A percentile compares a stretch with the other conserved stretches of the same genome.
These are phyloP conservation scores for Panopea generosa DNA, from an alignment of 2,888 invertebrate species.

Conservation along the genomic window DNA sequence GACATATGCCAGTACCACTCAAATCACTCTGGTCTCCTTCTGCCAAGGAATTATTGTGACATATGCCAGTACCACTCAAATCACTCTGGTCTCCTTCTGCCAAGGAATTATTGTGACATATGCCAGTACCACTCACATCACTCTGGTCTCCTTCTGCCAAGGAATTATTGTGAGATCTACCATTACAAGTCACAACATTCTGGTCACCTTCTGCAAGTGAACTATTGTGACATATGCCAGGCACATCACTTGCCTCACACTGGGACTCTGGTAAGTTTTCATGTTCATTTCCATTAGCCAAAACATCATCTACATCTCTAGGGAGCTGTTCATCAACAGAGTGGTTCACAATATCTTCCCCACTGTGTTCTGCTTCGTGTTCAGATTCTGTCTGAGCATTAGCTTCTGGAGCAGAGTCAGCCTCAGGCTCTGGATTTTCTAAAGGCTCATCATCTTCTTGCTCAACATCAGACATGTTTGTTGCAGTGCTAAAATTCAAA, in stretches of 20 bases:
- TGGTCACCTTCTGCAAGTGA: constrained; percentile 6
- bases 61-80: neutral
- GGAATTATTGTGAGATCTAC: neutral
- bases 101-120: neutral
- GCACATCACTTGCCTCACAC: neutral
- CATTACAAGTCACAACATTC: neutral
- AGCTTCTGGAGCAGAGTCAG: constrained; percentile 29
- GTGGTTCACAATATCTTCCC: neutral
- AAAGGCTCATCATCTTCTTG: constrained; percentile 50
- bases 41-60: neutral
- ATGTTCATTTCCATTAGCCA: neutral
- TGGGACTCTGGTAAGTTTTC: too few species aligned
- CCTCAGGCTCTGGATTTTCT: constrained; percentile 72
- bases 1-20: neutral
- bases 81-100: neutral
- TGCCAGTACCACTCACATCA: neutral
- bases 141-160: constrained; percentile 2
- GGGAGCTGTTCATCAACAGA: constrained; percentile 5
- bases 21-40: neutral
- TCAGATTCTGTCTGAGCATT: constrained; percentile 27
- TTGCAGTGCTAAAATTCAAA: constrained; percentile 7
- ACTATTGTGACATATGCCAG: neutral
- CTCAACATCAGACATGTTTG: constrained; percentile 62
- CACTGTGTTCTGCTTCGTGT: constrained; percentile 2
- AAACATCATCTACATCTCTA: constrained; percentile 3